Evolutionary conservation across 2,797 vertebrate genomes (phyloP).

Genomic region (Acropternis orthonyx): DNA sequence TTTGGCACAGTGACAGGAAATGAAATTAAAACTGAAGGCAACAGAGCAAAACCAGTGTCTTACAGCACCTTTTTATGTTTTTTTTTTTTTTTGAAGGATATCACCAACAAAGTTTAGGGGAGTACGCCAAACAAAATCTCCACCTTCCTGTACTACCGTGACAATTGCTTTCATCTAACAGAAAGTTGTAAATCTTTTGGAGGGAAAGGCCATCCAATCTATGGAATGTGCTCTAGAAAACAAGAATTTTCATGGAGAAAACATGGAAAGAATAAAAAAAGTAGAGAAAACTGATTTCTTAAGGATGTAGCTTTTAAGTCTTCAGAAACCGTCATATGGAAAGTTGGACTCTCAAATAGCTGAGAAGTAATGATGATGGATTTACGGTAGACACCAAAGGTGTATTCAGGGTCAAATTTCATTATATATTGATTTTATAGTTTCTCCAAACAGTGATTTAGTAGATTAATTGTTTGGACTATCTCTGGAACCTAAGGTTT

Average conservation of each 20-base stretch:
- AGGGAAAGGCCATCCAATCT: not conserved
- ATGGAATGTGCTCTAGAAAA: not conserved
- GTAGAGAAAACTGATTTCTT: not conserved
- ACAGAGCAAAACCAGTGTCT: not conserved
- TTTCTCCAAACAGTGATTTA: conserved; percentile 69
- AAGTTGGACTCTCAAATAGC: not conserved
- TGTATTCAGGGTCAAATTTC: conserved; percentile 48
- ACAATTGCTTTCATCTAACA: not conserved
- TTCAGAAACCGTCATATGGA: not conserved
- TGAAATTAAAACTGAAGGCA: not conserved
- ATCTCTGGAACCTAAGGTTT: conserved; percentile 63
- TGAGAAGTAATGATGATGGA: not conserved
- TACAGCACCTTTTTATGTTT: not conserved
- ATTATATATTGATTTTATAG: conserved; percentile 69
- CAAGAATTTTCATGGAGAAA: not conserved
- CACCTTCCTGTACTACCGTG: not conserved
- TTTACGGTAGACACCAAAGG: conserved; percentile 11
- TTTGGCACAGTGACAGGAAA: not conserved
- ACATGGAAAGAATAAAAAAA: not conserved
- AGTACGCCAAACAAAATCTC: not conserved
- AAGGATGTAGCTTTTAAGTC: not conserved
- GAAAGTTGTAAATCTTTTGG: not conserved
- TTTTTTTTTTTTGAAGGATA: not conserved
- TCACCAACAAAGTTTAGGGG: not conserved
- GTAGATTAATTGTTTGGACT: conserved; percentile 65